A percentile compares a stretch with the other conserved stretches of the same genome.
Evolutionary conservation across 2,797 vertebrate species (phyloP).

Genomic region (Pangasius larnaudii): DNA sequence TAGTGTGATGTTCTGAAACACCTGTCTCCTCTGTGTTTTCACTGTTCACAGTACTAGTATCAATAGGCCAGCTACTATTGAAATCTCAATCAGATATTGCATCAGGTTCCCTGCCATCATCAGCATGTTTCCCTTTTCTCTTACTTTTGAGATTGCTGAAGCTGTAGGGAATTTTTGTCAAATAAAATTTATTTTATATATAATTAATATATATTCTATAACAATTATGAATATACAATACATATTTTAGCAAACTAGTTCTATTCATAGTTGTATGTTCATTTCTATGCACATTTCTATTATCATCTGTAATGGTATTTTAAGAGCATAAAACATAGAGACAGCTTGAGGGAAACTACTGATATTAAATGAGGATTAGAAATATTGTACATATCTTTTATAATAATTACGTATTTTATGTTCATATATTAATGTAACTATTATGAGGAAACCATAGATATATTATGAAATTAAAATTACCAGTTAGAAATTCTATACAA

Average conservation of each 20-base stretch:
- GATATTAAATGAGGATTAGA: too few species aligned
- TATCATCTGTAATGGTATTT: neutral
- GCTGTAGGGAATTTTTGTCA: slow-evolving; percentile 39
- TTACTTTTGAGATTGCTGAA: slow-evolving; percentile 45
- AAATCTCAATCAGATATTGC: slow-evolving; percentile 67
- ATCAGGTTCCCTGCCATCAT: slow-evolving; percentile 61
- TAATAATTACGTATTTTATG: neutral
- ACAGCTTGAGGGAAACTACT: neutral
- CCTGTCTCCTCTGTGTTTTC: slow-evolving; percentile 62
- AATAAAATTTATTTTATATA: slow-evolving; percentile 36
- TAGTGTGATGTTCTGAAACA: slow-evolving; percentile 57
- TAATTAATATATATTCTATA: neutral
- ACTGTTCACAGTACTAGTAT: neutral
- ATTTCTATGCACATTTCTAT: neutral
- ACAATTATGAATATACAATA: neutral
- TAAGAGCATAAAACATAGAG: neutral
- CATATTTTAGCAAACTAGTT: neutral
- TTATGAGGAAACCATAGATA: neutral
- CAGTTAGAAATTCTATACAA: neutral
- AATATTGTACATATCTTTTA: neutral
- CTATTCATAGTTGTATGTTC: neutral
- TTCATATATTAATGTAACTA: neutral
- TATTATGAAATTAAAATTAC: neutral
- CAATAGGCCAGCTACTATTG: slow-evolving; percentile 48
- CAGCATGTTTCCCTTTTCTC: slow-evolving; percentile 27